These are phyloP conservation scores for Danaus chrysippus DNA, from an alignment of 2,888 invertebrate species.

Conservation along the genomic window DNA sequence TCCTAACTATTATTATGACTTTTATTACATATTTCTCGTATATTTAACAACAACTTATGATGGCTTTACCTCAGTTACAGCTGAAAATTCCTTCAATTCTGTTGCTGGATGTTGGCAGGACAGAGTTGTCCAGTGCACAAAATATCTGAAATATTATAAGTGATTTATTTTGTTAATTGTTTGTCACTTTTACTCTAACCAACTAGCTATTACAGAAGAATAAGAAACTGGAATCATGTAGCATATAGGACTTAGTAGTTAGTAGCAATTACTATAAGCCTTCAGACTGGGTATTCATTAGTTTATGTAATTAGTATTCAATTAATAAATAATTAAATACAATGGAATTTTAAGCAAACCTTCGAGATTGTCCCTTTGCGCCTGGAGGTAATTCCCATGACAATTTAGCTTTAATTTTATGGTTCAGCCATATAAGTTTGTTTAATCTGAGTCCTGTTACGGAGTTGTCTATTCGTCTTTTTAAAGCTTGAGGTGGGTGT, in stretches of 20 bases:
- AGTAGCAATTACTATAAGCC: too few species aligned
- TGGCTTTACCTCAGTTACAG: conserved; percentile 74
- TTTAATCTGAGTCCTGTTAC: conserved; percentile 59
- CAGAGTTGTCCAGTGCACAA: conserved; percentile 58
- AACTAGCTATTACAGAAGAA: too few species aligned
- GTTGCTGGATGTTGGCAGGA: conserved; percentile 58
- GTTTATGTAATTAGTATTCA: too few species aligned
- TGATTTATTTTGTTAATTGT: too few species aligned
- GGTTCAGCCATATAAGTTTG: conserved; percentile 63
- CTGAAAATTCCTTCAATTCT: conserved; percentile 65
- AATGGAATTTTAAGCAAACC: conserved; percentile 36
- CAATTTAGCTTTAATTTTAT: conserved; percentile 62
- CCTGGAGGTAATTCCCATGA: conserved; percentile 56
- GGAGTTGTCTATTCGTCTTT: conserved; percentile 44
- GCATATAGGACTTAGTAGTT: too few species aligned
- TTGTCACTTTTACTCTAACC: too few species aligned
- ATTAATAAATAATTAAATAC: background rate
- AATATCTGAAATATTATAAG: conserved; percentile 47
- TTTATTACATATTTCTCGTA: background rate
- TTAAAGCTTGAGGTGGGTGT: conserved; percentile 48
- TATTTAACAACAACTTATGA: background rate
- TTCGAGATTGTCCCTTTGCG: conserved; percentile 45
- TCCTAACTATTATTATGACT: background rate
- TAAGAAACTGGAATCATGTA: too few species aligned
- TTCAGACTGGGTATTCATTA: too few species aligned